Base-by-base conservation (phyloP, 2,797 vertebrate species). In the Huso huso region DNA sequence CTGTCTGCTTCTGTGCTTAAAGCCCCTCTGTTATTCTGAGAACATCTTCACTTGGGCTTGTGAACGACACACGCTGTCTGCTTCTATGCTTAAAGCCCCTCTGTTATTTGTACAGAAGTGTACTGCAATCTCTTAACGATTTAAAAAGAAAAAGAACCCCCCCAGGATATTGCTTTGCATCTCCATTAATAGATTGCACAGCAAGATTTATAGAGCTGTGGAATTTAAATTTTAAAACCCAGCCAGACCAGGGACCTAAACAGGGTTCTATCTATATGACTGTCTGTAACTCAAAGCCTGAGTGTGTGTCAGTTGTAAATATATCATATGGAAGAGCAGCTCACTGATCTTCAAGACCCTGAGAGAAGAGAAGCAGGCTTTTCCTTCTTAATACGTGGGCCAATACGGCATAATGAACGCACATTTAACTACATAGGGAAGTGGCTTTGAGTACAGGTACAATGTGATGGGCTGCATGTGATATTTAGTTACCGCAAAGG, bases 291-390 rank as follows among this genome's bases (percentile, higher is more conserved):
- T 58, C 69, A 71, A 81, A 71, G 68, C 73, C 70, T 13, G 63
- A 69, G 69, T 70, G 70, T 66, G 52, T 74, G 71, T 71, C 73
- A 70, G 67, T 71, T 66, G 52, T 67, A 73, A 77, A 77, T 73
- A 73, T 68, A 69, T 73, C 72, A 69, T 81, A 69, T 37, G 23
- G 23, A 76, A 74, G 73, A 75, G 76, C 76, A 81, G 53, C 70
- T 73, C 69, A 8, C 7, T 10, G 51, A 51, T 62, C 70, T 62
- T 68, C 62, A 64, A 49, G 62, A 57, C 69, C 70, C 57, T 63
- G 63, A 66, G 65, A 66, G 13, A 66, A 18, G 15, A 18, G 15
- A 18, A 18, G 15, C 15, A 1, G 15, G 15, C 15, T 18, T 18
- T 18, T 18, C 15, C 15, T 18, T 18, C 15, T 18, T 18, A 18